Percentiles rank a stretch among this genome's conserved stretches.
Conservation (phyloP, 2,888 invertebrate genomes). For the Mythimna impura region DNA sequence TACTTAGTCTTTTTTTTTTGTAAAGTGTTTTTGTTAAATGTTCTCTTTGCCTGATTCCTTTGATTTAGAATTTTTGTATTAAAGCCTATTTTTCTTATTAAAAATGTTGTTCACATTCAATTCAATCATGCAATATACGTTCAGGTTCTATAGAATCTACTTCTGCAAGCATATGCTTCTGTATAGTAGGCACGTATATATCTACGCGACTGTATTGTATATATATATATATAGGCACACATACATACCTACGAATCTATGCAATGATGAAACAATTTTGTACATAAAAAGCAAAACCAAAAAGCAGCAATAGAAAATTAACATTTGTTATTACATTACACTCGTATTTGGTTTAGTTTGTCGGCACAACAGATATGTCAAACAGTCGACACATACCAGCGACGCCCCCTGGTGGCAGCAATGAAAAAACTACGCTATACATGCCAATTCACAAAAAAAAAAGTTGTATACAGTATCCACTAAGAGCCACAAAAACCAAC, state of each 20-base stretch:
- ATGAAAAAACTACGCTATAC: conserved; percentile 36
- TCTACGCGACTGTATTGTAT: too few species aligned
- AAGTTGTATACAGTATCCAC: conserved; percentile 22
- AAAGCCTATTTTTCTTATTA: too few species aligned
- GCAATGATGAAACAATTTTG: too few species aligned
- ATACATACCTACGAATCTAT: neutral
- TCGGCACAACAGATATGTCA: conserved; percentile 12
- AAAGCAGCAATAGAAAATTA: conserved; percentile 67
- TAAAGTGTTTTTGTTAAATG: neutral
- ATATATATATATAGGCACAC: neutral
- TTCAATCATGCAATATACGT: too few species aligned
- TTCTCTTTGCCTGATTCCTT: neutral
- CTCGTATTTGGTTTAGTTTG: conserved; percentile 67
- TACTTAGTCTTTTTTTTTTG: neutral
- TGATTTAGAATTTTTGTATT: neutral
- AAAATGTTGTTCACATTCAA: too few species aligned
- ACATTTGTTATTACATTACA: conserved; percentile 68
- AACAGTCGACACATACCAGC: conserved; percentile 53
- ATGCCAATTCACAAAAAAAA: conserved; percentile 46
- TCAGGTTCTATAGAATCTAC: too few species aligned
- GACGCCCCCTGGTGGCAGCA: conserved; percentile 53
- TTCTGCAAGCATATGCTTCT: too few species aligned
- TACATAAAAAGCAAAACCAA: too few species aligned
- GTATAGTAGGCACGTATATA: too few species aligned
- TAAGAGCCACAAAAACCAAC: conserved; percentile 51